Evolutionary conservation across 2,113 vertebrate genomes (phyloP), one percentile per base, ranked within the genome.

Genomic region (Hipposideros armiger): DNA sequence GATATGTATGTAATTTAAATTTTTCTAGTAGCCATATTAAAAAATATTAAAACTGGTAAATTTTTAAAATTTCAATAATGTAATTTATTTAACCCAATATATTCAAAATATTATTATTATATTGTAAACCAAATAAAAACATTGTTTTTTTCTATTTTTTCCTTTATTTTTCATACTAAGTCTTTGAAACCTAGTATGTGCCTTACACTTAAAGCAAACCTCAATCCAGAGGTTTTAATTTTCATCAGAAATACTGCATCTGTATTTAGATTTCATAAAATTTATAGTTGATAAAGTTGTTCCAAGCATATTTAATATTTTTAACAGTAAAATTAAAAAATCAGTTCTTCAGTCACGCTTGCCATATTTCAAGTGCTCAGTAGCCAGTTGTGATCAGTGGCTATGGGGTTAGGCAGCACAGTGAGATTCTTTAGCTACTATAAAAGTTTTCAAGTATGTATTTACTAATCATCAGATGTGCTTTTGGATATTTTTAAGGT

Each of bases 61-160:
- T 32, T 82, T 74, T 17, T 10, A 32, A 56, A 24, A 30, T 87
- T 82, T 83, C 5, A 87, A 5, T 40, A 67, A 70, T 69, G 14
- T 80, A 67, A 91, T 70, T 92, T 95, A 60, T 84, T 52, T 87
- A 80, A 82, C 15, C n/a, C 22, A 45, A 54, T 36, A 64, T 66
- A 83, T 19, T 30, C 13, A 88, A 95, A 77, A 45, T 82, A 86
- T n/a, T 62, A 92, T n/a, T 66, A 90, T 58, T 24, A 8, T 24
- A 86, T 87, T 58, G 0, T 76, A 66, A 91, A 67, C 67, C 72
- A 28, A 24, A 74, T 72, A 60, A 62, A 58, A 90, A 80, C 3
- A 69, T 52, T 70, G 9, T 10, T 45, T 69, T 50, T 73, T n/a
- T 50, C 32, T 7, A 22, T 16, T 91, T 93, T 62, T 13, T 15